Base-by-base conservation (phyloP, 2,888 invertebrate species). In the Cyrtodaria siliqua region DNA sequence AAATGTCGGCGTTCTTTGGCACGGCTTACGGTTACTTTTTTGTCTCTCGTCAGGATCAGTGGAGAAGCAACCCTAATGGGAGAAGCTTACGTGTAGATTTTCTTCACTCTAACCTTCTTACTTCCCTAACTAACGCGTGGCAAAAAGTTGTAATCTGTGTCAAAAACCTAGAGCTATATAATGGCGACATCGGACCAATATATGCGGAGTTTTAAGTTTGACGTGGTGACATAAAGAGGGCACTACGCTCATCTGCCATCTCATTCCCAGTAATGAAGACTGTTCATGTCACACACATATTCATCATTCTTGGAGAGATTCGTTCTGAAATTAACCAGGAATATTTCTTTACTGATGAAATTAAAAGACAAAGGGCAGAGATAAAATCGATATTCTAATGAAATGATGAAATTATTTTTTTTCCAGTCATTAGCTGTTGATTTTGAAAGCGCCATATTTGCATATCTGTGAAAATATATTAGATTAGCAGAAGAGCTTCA, bases 401-500 rank as follows among this genome's bases (percentile, higher is more conserved):
- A 64, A 56, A 29, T 52, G 66, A 53, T 73, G 72, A 73, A 73
- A 73, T 73, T 59, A 73, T 73, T 73, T 72, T 73, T 73, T 72
- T 72, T 61, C 33, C 52, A 40, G 60, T 73, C 72, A 73, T 73
- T 55, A 49, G 66, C 18, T 20, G n/a, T 33, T 60, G 60, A 24
- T 49, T 52, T 68, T 53, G n/a, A 44, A 59, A 61, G 59, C 59
- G 60, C 68, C 40, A 52, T 61, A 68, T 68, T 68, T 68, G 68
- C 68, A 68, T 68, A 68, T 52, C 59, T 50, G 50, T 47, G 52
- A 44, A 60, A 68, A 62, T 52, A 55, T 60, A 26, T 60, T 55
- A 53, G 52, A 68, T 60, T 68, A 68, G 47, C 29, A 42, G 29
- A 38, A 29, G 52, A 40, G 23, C 26, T 42, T 53, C 42, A 68